Percentiles rank a stretch among this genome's conserved stretches.
Evolutionary conservation across 2,113 vertebrate genomes (phyloP).

Genomic region (Orthonyx spaldingii): DNA sequence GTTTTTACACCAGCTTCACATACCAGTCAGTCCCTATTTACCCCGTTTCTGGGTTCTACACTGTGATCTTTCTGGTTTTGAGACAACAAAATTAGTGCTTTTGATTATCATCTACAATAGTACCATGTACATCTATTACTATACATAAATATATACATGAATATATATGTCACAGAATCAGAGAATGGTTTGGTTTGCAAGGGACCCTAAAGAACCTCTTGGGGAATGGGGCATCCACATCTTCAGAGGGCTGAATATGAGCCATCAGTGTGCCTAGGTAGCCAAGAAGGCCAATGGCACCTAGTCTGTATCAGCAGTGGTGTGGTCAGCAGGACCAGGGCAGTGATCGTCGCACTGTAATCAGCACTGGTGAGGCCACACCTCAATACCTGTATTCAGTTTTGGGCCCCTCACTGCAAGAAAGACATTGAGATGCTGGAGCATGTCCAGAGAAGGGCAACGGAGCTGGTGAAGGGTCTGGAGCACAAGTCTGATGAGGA

Average conservation of each 20-base stretch:
- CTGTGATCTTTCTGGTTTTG: neutral
- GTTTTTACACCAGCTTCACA: neutral
- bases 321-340: neutral
- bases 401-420: rapidly evolving
- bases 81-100: neutral
- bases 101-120: neutral
- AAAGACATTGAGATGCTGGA: neutral
- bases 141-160: neutral
- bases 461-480: neutral
- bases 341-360: neutral
- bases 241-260: neutral
- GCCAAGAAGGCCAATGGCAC: neutral
- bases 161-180: neutral
- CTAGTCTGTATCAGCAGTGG: neutral
- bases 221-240: neutral
- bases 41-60: neutral
- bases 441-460: rapidly evolving
- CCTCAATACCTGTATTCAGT: neutral
- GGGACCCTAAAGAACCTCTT: rapidly evolving
- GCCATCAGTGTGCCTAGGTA: neutral
- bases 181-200: neutral
- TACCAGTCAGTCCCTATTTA: neutral
- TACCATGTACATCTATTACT: neutral
- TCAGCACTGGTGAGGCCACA: rapidly evolving
- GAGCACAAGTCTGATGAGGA: neutral